Percentiles rank a stretch among this genome's conserved stretches.
Evolutionary conservation across 2,888 invertebrate species (phyloP).

Genomic region (Alloplasta piceator): DNA sequence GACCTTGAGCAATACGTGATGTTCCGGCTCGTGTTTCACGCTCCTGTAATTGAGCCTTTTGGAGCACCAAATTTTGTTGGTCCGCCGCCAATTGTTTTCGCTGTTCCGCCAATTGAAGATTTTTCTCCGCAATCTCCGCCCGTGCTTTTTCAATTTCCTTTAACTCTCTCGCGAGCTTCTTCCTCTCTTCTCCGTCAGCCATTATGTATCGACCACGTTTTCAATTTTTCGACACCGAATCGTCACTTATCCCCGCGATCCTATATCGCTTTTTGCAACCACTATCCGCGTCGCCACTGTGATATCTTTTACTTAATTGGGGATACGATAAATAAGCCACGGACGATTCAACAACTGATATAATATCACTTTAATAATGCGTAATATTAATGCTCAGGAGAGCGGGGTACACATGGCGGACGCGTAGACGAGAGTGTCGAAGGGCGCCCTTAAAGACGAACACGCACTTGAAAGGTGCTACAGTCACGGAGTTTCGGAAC

Average conservation of each 20-base stretch:
- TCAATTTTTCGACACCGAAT: not conserved
- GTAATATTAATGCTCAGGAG: too few relatives aligned
- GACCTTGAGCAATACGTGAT: not conserved
- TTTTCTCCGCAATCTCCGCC: not conserved
- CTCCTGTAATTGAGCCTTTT: constrained; percentile 11
- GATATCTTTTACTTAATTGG: not conserved
- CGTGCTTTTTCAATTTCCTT: not conserved
- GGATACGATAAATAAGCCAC: too few relatives aligned
- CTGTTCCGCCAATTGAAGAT: too few relatives aligned
- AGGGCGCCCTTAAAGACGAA: too few relatives aligned
- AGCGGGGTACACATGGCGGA: too few relatives aligned
- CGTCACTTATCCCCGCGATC: constrained; percentile 11
- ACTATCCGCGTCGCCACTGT: constrained; percentile 48
- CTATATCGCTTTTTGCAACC: constrained; percentile 7
- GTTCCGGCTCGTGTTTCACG: not conserved
- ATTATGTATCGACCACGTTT: not conserved
- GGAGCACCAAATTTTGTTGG: not conserved
- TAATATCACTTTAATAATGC: too few relatives aligned
- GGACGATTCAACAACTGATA: too few relatives aligned
- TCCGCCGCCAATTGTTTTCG: not conserved
- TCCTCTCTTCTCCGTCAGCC: not conserved
- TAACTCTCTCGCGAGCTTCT: not conserved
- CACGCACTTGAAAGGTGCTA: too few relatives aligned
- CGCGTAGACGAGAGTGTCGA: too few relatives aligned
- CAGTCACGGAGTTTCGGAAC: too few relatives aligned